Evolutionary conservation across 2,888 invertebrate genomes (phyloP), one percentile per base, ranked within the genome.

Genomic region (Cenopis cana): DNA sequence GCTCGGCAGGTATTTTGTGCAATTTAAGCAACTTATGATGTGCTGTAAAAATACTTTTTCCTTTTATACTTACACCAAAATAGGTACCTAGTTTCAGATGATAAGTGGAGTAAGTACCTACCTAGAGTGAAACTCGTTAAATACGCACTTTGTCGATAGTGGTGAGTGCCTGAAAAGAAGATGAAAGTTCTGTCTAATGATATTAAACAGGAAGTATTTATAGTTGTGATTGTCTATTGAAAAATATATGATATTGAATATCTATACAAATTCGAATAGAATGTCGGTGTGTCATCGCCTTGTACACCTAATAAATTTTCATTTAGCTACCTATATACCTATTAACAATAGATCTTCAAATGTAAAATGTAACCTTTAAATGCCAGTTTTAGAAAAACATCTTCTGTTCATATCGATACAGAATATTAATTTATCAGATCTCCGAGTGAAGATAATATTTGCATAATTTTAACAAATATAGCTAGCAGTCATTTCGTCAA

Each of bases 381-480:
- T 41, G 57, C 29, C 18, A 62, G 56, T 50, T n/a, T 17, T 20
- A 41, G 36, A 18, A 18, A 18, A 50, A 17, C 18, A 11, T 11
- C 17, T 50, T 18, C 11, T 18, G 50, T 52, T 52, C 18, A 56
- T 24, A 33, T 50, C 29, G 17, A 14, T 64, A 24, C 38, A 29
- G 52, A 29, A 65, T 52, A 33, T 41, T 41, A 41, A 57, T 64
- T 36, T 14, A 20, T 36, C 33, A 54, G n/a, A 33, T 62, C 20
- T 36, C 24, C 18, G 14, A 17, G 38, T 20, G 33, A n/a, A 6
- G 12, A 20, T 36, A 29, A 46, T n/a, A 55, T 71, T 66, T 67
- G 41, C 66, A 71, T 71, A 71, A 61, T 29, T 17, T n/a, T n/a
- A n/a, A n/a, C n/a, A 50, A 49, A 67, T 24, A 55, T 29, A 24